phyloP scores from a whole-genome alignment of 2,888 invertebrate genomes.

The Dorcus parallelipipedus region DNA sequence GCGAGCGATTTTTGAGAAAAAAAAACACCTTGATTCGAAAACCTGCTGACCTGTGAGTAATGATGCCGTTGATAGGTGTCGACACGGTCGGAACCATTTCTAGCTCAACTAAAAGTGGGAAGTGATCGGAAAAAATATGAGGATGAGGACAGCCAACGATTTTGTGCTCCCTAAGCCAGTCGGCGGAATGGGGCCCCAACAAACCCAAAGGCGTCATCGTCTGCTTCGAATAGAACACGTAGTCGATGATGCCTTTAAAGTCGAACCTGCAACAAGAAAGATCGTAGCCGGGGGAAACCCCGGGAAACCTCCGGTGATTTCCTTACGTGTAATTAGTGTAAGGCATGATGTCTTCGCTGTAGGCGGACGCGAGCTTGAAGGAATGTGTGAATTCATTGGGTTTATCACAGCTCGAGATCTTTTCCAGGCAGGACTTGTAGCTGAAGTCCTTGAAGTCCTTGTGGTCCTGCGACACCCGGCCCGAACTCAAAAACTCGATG shows the following conservation, averaged over 20 bases:
- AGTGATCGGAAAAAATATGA: conserved; percentile 95
- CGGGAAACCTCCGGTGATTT: conserved; percentile 16
- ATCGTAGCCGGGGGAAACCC: neutral
- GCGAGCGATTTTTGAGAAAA: neutral
- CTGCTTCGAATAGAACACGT: conserved; percentile 96
- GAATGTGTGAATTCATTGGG: conserved; percentile 90
- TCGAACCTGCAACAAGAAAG: conserved; percentile 73
- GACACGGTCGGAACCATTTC: conserved; percentile 81
- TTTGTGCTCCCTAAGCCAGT: conserved; percentile 94
- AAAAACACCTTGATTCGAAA: neutral
- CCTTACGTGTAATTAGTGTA: conserved; percentile 97
- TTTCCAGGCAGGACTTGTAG: conserved; percentile 87
- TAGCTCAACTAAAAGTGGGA: conserved; percentile 85
- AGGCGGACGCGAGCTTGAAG: conserved; percentile 92
- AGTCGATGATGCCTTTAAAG: conserved; percentile 99
- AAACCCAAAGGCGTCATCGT: conserved; percentile 94
- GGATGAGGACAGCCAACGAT: conserved; percentile 98
- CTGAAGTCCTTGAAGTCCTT: conserved; percentile 95
- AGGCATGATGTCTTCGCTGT: conserved; percentile 93
- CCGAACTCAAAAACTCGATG: conserved; percentile 89
- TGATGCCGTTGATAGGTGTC: conserved; percentile 73
- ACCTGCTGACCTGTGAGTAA: conserved; percentile 70
- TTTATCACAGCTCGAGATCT: conserved; percentile 79
- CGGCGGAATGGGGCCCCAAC: conserved; percentile 88
- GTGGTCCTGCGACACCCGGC: conserved; percentile 87